These are phyloP conservation scores for Syritta pipiens DNA, from an alignment of 2,888 invertebrate genomes.

Conservation along the genomic window DNA sequence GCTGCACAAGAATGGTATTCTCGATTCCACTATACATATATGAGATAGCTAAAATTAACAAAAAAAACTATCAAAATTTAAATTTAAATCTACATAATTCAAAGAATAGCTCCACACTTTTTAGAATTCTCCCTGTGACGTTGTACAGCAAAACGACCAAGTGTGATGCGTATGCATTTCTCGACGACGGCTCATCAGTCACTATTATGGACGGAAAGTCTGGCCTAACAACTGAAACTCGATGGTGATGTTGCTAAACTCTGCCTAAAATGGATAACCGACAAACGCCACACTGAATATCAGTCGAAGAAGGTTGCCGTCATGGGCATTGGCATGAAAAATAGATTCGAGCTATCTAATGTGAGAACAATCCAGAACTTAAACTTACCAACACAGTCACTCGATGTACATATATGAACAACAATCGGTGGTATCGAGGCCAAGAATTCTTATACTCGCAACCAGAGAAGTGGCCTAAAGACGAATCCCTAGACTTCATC, in stretches of 20 bases:
- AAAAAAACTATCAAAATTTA: conserved; percentile 25
- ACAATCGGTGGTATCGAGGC: conserved; percentile 30
- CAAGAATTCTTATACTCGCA: not conserved
- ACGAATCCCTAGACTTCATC: conserved; percentile 5
- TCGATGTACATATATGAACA: not conserved
- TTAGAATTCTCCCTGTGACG: conserved; percentile 52
- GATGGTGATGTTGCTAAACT: conserved; percentile 49
- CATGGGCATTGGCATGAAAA: not conserved
- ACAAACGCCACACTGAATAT: conserved; percentile 41
- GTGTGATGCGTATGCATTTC: conserved; percentile 59
- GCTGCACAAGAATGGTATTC: conserved; percentile 9
- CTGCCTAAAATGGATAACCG: conserved; percentile 57
- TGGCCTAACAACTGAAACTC: conserved; percentile 21
- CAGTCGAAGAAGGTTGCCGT: conserved; percentile 40
- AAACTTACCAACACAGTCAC: conserved; percentile 1
- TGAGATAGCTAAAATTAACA: conserved; percentile 22
- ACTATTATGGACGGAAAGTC: conserved; percentile 61
- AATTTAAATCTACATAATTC: no score
- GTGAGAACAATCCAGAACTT: not conserved
- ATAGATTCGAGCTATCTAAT: not conserved
- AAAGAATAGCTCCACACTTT: conserved; percentile 26
- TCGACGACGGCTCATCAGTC: conserved; percentile 65
- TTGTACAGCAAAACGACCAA: conserved; percentile 35
- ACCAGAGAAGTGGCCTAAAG: conserved; percentile 5
- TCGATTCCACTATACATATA: not conserved